These are phyloP conservation scores for Cranoglanis bouderius DNA, from an alignment of 2,113 vertebrate species.

Conservation along the genomic window DNA sequence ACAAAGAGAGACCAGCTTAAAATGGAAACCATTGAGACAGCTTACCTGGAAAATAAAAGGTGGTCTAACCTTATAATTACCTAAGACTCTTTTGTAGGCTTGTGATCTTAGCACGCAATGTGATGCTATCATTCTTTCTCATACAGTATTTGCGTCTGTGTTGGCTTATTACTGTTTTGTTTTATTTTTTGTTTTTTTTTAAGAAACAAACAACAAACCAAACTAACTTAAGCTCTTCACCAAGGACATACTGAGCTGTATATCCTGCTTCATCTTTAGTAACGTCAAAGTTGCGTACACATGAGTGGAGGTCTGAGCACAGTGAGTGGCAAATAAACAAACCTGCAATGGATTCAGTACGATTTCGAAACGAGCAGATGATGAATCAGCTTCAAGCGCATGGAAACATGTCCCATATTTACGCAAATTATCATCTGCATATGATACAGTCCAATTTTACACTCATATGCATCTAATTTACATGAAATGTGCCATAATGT, in stretches of 20 bases:
- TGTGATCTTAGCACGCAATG: neutral
- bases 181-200: too few species aligned
- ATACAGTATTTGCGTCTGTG: neutral
- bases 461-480: neutral
- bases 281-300: too few species aligned
- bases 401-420: neutral
- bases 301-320: neutral
- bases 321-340: neutral
- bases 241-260: neutral
- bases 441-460: neutral
- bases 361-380: neutral
- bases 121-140: neutral
- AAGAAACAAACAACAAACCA: too few species aligned
- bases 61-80: slow-evolving; percentile 15
- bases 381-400: neutral
- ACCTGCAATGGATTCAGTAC: neutral
- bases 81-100: neutral
- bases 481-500: neutral
- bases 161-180: neutral
- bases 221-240: neutral
- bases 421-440: neutral
- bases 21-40: neutral
- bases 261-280: too few species aligned
- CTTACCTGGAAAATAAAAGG: neutral
- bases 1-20: neutral